A percentile compares a stretch with the other conserved stretches of the same genome.
Conservation (phyloP, 1,140 invertebrate species). For the Drosophila kepulauana region DNA sequence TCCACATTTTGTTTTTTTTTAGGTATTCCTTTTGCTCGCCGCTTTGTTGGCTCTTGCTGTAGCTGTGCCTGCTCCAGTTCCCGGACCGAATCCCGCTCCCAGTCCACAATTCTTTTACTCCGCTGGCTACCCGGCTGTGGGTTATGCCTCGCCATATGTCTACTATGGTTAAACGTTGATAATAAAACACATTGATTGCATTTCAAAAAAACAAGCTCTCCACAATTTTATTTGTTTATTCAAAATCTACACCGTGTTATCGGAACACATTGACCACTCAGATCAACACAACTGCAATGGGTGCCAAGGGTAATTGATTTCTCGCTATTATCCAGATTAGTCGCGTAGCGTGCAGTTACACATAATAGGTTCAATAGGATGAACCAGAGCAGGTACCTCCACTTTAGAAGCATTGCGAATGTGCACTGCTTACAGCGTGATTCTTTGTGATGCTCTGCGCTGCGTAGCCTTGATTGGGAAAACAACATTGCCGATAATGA, state of each 20-base stretch:
- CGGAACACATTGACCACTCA: neutral
- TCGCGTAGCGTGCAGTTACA: neutral
- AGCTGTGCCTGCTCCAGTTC: constrained; percentile 60
- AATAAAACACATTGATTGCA: constrained; percentile 1
- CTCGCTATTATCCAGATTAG: neutral
- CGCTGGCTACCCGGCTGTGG: constrained; percentile 65
- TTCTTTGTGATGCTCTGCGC: neutral
- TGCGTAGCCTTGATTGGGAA: neutral
- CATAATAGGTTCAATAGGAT: neutral
- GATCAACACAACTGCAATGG: neutral
- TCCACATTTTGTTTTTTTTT: neutral
- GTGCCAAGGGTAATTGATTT: neutral
- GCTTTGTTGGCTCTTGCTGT: constrained; percentile 62
- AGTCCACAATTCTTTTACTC: constrained; percentile 67
- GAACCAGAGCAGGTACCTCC: neutral
- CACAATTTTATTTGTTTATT: neutral
- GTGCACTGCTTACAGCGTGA: neutral
- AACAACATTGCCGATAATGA: neutral
- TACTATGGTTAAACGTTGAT: constrained; percentile 56
- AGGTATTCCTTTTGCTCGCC: constrained; percentile 71
- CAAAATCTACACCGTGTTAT: neutral
- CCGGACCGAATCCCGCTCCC: constrained; percentile 63
- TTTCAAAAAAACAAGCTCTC: neutral
- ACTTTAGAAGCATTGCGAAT: neutral
- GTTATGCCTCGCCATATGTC: constrained; percentile 66